A percentile compares a stretch with the other conserved stretches of the same genome.
Conservation (phyloP, 2,888 invertebrate species). For the Mesoligia furuncula region DNA sequence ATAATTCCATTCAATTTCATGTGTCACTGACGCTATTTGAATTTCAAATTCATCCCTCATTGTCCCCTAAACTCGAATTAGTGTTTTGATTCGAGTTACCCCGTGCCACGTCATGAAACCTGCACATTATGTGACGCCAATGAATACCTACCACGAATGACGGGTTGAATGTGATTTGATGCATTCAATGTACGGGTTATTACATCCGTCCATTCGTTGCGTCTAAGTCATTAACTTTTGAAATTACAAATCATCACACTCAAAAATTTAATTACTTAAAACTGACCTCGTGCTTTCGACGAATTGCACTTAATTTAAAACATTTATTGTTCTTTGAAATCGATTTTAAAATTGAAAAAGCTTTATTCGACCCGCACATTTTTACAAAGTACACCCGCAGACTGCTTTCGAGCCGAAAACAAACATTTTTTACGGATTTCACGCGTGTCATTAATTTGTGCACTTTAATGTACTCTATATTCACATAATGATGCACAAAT, state of each 20-base stretch:
- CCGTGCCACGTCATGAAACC: slow-evolving; percentile 58
- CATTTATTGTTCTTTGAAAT: slow-evolving; percentile 31
- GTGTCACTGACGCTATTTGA: slow-evolving; percentile 82
- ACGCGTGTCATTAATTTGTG: slow-evolving; percentile 10
- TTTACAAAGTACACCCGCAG: slow-evolving; percentile 6
- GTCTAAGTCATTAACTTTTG: slow-evolving; percentile 28
- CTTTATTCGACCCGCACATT: slow-evolving; percentile 12
- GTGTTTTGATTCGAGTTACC: slow-evolving; percentile 65
- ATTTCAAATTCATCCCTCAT: slow-evolving; percentile 82
- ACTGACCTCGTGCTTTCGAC: slow-evolving; percentile 21
- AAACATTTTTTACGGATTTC: slow-evolving; percentile 24
- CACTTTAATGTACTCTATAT: slow-evolving; percentile 12
- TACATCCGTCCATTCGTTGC: slow-evolving; percentile 49
- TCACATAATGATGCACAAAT: slow-evolving; percentile 8
- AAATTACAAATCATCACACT: slow-evolving; percentile 40
- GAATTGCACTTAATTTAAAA: slow-evolving; percentile 4
- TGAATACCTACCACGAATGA: slow-evolving; percentile 31
- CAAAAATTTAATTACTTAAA: slow-evolving; percentile 34
- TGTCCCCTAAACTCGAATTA: slow-evolving; percentile 73
- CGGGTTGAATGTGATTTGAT: slow-evolving; percentile 21
- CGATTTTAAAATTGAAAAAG: slow-evolving; percentile 4
- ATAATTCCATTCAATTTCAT: slow-evolving; percentile 81
- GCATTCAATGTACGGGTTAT: slow-evolving; percentile 48
- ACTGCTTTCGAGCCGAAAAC: background rate
- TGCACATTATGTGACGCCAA: slow-evolving; percentile 42